phyloP scores from a whole-genome alignment of 53 echinoderm and acorn worm genomes.

The Apostichopus leukothele region DNA sequence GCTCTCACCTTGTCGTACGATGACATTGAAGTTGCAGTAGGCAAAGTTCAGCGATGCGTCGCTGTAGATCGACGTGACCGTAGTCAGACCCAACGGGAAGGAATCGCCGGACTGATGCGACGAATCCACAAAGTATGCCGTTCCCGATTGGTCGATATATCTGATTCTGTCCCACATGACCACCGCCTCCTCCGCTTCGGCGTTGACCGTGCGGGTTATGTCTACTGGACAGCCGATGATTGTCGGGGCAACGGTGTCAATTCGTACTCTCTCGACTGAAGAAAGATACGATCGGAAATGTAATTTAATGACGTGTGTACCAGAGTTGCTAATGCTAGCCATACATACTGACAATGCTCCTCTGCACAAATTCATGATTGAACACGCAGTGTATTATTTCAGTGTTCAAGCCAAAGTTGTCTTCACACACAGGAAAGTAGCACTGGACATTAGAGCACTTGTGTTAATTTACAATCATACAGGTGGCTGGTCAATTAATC shows the following conservation, averaged over 20 bases:
- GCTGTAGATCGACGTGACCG: conserved; percentile 7
- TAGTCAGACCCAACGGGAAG: conserved; percentile 25
- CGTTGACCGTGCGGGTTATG: conserved; percentile 15
- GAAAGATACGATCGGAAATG: no score
- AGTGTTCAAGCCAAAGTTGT: no score
- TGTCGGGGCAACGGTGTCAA: conserved; percentile 37
- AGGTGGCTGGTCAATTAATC: no score
- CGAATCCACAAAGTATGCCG: conserved; percentile 7
- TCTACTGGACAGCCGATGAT: conserved; percentile 44
- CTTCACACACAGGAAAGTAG: no score
- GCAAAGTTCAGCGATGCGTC: conserved; percentile 10
- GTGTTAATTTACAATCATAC: no score
- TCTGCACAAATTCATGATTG: no score
- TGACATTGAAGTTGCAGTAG: conserved; percentile 18
- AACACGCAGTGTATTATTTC: no score
- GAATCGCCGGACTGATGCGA: neutral
- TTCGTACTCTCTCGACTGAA: neutral
- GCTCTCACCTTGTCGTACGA: conserved; percentile 4
- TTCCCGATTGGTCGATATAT: conserved; percentile 9
- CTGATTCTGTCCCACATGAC: conserved; percentile 44
- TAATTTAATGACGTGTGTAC: no score
- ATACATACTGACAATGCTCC: no score
- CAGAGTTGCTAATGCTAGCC: no score
- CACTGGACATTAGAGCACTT: no score
- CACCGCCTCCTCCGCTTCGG: neutral